These are phyloP conservation scores for Thyatira batis DNA, from an alignment of 2,888 invertebrate genomes.

Conservation along the genomic window DNA sequence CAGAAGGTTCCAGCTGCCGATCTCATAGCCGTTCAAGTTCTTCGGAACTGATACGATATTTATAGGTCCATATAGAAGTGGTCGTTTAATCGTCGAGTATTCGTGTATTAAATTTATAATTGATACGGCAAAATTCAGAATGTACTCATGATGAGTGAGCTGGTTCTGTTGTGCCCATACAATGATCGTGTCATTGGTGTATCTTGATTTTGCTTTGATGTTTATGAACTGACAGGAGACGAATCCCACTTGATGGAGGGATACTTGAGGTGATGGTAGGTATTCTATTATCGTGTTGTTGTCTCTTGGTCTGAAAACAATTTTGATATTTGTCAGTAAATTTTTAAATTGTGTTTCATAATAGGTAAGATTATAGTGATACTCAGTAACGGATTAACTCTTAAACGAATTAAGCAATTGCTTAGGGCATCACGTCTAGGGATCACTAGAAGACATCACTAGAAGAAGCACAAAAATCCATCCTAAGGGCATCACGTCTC, in stretches of 20 bases:
- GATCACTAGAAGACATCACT: too few relatives aligned
- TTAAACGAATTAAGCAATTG: too few relatives aligned
- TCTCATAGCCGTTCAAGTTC: constrained; percentile 60
- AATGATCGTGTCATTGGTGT: constrained; percentile 53
- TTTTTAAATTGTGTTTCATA: too few relatives aligned
- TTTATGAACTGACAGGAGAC: constrained; percentile 60
- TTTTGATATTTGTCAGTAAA: constrained; percentile 4
- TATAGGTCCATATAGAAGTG: constrained; percentile 62
- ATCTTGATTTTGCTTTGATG: constrained; percentile 32
- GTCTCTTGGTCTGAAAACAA: constrained; percentile 45
- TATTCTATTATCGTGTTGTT: constrained; percentile 53
- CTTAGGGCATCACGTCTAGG: too few relatives aligned
- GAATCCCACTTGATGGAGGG: constrained; percentile 65
- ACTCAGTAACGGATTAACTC: too few relatives aligned
- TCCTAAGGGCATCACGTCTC: too few relatives aligned
- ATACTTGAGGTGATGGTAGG: constrained; percentile 68
- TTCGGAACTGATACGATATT: constrained; percentile 66
- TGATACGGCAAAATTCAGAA: constrained; percentile 53
- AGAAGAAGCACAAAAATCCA: too few relatives aligned
- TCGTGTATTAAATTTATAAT: constrained; percentile 61
- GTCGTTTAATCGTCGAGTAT: constrained; percentile 51
- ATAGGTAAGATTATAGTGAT: too few relatives aligned
- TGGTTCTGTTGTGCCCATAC: constrained; percentile 61
- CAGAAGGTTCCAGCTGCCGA: constrained; percentile 69
- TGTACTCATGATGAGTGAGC: constrained; percentile 52